Conservation (phyloP, 2,113 vertebrate species). For the Malurus cyaneus region DNA sequence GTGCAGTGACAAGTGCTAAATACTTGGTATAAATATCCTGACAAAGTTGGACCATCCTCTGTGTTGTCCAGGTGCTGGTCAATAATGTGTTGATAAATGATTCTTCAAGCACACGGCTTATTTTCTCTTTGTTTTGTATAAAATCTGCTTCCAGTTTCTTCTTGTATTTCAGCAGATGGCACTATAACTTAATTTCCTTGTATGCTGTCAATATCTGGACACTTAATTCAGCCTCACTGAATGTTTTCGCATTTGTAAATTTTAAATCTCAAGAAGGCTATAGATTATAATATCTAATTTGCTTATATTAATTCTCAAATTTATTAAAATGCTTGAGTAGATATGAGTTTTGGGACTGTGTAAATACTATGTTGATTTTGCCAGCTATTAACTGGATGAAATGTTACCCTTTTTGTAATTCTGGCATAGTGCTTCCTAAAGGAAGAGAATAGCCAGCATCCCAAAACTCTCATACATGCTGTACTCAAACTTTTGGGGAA, state of each 20-base stretch:
- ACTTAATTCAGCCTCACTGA: not conserved
- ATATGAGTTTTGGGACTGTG: not conserved
- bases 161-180: conserved; percentile 54
- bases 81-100: not conserved
- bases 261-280: not conserved
- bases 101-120: not conserved
- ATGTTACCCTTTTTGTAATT: not conserved
- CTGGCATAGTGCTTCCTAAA: not conserved
- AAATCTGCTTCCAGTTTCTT: not conserved
- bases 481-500: fast-evolving
- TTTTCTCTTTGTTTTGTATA: not conserved
- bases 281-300: not conserved
- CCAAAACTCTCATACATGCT: not conserved
- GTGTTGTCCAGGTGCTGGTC: not conserved
- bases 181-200: conserved; percentile 56
- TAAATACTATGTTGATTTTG: not conserved
- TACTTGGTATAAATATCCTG: not conserved
- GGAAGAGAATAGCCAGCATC: not conserved
- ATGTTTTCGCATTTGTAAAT: conserved; percentile 7
- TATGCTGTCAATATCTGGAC: not conserved
- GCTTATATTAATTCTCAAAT: not conserved
- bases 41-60: not conserved
- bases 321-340: not conserved
- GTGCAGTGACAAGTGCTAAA: not conserved
- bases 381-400: not conserved